Percentiles rank a stretch among this genome's conserved stretches.
phyloP scores from a whole-genome alignment of 2,888 invertebrate genomes.

The Melolontha melolontha region DNA sequence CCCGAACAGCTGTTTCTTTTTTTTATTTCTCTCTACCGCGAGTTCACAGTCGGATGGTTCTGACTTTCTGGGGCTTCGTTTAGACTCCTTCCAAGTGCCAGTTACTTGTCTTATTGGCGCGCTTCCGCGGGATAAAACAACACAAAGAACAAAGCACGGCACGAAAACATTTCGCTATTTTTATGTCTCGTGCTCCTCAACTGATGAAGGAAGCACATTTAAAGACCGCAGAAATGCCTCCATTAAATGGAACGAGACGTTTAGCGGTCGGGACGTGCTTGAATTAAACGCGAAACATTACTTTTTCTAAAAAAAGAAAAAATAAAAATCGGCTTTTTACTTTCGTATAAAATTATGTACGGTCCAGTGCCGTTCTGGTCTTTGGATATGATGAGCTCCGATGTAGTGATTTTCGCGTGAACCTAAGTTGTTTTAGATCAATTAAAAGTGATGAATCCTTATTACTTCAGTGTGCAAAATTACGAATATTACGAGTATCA shows the following conservation, averaged over 20 bases:
- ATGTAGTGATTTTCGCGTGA: slow-evolving; percentile 8
- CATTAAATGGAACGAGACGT: slow-evolving; percentile 15
- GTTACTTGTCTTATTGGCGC: slow-evolving; percentile 29
- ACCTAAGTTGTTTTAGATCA: neutral
- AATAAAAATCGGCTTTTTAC: too few relatives aligned
- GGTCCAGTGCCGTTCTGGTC: slow-evolving; percentile 7
- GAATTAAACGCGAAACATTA: slow-evolving; percentile 1
- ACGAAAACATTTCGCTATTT: slow-evolving; percentile 20
- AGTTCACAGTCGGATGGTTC: slow-evolving; percentile 31
- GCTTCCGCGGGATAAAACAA: slow-evolving; percentile 8
- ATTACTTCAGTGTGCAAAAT: slow-evolving; percentile 42
- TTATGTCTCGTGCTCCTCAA: slow-evolving; percentile 8
- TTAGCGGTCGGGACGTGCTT: slow-evolving; percentile 24
- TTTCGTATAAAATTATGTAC: neutral
- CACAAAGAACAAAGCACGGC: slow-evolving; percentile 1
- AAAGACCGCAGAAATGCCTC: slow-evolving; percentile 18
- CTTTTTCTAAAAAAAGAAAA: neutral
- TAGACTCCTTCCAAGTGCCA: slow-evolving; percentile 30
- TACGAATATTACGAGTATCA: slow-evolving; percentile 54
- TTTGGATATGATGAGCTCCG: neutral
- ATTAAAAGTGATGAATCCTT: slow-evolving; percentile 37
- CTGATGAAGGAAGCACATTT: slow-evolving; percentile 4
- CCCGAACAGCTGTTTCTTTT: slow-evolving; percentile 27
- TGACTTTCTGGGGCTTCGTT: slow-evolving; percentile 32
- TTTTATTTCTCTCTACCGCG: slow-evolving; percentile 4